A percentile compares a stretch with the other conserved stretches of the same genome.
These are phyloP conservation scores for Pelecanus crispus DNA, from an alignment of 2,113 vertebrate genomes.

Conservation along the genomic window DNA sequence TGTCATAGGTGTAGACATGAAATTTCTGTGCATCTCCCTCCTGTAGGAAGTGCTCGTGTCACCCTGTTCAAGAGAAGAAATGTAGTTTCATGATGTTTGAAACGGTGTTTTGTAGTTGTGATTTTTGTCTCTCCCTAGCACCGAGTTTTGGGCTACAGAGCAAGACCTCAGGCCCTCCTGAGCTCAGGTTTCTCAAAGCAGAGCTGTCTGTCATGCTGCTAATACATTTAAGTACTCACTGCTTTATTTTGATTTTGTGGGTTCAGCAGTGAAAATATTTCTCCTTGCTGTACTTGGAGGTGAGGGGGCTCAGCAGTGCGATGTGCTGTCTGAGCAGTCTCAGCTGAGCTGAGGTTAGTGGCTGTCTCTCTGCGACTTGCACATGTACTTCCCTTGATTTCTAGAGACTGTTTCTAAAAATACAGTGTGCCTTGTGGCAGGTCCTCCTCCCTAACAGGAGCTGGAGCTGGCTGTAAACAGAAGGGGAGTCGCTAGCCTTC, in stretches of 20 bases:
- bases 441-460: neutral
- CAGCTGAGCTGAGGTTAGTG: neutral
- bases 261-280: neutral
- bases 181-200: neutral
- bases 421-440: neutral
- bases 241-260: neutral
- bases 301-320: neutral
- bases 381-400: neutral
- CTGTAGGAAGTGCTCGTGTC: neutral
- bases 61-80: neutral
- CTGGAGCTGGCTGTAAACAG: neutral
- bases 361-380: neutral
- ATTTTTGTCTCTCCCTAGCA: neutral
- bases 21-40: neutral
- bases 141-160: neutral
- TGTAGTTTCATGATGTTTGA: neutral
- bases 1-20: fast-evolving
- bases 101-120: neutral
- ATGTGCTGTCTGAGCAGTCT: neutral
- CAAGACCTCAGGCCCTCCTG: neutral
- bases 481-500: neutral
- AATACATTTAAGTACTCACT: neutral
- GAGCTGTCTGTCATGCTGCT: neutral
- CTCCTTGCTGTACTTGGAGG: neutral
- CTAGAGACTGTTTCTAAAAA: neutral